These are phyloP conservation scores for Hippocampus kuda DNA, from an alignment of 2,797 vertebrate species.

Conservation along the genomic window DNA sequence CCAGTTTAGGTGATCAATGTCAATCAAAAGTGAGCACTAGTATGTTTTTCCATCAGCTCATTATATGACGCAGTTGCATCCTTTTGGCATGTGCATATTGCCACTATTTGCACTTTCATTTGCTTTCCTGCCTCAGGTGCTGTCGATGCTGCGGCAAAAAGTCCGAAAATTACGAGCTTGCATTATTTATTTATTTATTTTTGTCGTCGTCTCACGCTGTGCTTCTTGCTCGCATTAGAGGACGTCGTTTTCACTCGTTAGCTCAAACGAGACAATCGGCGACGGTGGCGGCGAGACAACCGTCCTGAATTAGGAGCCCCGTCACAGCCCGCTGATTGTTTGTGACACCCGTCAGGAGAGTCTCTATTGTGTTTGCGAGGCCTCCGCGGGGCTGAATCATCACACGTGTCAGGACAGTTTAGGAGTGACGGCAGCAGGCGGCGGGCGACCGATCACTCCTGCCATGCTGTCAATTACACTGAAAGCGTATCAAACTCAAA, in stretches of 20 bases:
- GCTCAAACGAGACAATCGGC: slow-evolving; percentile 22
- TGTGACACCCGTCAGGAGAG: slow-evolving; percentile 34
- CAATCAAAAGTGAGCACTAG: not conserved
- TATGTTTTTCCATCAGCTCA: not conserved
- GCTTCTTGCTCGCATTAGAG: not conserved
- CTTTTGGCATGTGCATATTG: not conserved
- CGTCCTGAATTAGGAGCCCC: slow-evolving; percentile 31
- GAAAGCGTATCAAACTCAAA: not conserved
- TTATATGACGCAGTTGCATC: not conserved
- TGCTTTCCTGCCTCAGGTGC: not conserved
- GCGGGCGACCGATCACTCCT: slow-evolving; percentile 37
- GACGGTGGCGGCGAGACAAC: slow-evolving; percentile 24
- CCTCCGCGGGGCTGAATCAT: slow-evolving; percentile 29
- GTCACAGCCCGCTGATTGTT: slow-evolving; percentile 28
- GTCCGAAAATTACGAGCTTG: not conserved
- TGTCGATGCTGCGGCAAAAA: not conserved
- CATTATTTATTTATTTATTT: not conserved
- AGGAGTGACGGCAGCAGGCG: slow-evolving; percentile 32
- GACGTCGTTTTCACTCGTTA: not conserved
- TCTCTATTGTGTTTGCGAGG: slow-evolving; percentile 18
- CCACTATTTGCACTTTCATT: slow-evolving; percentile 1
- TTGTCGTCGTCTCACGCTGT: not conserved
- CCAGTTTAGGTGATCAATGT: not conserved
- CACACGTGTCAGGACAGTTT: slow-evolving; percentile 42
- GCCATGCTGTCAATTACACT: slow-evolving; percentile 23